These are phyloP conservation scores for Matsumurasca onukii DNA, from an alignment of 1,140 invertebrate genomes.

Conservation along the genomic window DNA sequence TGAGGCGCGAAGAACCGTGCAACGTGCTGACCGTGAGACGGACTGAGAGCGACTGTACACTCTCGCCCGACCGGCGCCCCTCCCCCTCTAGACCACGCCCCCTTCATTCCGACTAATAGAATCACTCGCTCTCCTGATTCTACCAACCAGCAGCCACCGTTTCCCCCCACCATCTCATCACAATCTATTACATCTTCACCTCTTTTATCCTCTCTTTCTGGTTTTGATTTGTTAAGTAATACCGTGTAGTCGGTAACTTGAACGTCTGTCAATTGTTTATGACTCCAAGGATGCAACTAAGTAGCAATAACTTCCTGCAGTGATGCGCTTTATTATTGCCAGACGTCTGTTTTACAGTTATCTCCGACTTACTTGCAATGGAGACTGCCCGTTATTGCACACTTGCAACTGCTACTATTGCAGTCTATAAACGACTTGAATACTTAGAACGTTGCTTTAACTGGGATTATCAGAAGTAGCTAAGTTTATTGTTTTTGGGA, in stretches of 20 bases:
- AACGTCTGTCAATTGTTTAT: slow-evolving; percentile 17
- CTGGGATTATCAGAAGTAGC: no score
- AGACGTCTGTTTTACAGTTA: slow-evolving; percentile 23
- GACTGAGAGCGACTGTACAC: background rate
- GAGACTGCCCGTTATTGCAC: no score
- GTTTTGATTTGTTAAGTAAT: slow-evolving; percentile 26
- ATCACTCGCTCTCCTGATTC: slow-evolving; percentile 25
- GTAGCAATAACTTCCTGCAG: slow-evolving; percentile 9
- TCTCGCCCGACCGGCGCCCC: background rate
- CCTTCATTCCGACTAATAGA: slow-evolving; percentile 20
- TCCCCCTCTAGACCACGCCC: slow-evolving; percentile 19
- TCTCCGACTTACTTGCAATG: no score
- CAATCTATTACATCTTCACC: slow-evolving; percentile 27
- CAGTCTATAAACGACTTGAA: no score
- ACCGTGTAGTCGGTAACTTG: slow-evolving; percentile 11
- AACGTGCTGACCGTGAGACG: slow-evolving; percentile 7
- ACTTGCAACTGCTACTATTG: no score
- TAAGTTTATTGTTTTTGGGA: no score
- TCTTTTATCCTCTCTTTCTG: slow-evolving; percentile 18
- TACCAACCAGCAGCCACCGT: slow-evolving; percentile 13
- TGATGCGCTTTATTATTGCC: slow-evolving; percentile 9
- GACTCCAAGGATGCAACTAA: slow-evolving; percentile 12
- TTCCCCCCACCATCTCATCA: background rate
- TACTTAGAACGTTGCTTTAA: no score
- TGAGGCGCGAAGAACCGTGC: no score